Evolutionary conservation across 2,797 vertebrate genomes (phyloP), one percentile per base, ranked within the genome.

Genomic region (Trichosurus vulpecula): DNA sequence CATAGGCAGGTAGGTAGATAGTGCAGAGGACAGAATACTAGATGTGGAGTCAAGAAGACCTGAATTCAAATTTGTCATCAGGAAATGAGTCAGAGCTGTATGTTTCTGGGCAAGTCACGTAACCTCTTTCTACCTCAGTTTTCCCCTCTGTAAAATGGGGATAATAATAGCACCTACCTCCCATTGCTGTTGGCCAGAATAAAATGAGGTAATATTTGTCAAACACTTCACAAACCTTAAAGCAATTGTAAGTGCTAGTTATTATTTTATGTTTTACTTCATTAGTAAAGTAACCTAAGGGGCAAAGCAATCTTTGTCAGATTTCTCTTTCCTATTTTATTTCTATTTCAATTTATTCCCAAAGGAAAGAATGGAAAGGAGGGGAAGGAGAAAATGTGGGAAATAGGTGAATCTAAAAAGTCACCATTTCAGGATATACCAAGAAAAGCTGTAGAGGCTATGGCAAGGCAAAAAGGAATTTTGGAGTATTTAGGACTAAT

Each of bases 261-360:
- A 81, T 81, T 81, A 81, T 41, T 81, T 47, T 81, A 81, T 81
- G 74, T 29, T 41, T 22, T 54, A 93, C 27, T 89, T 96, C 58
- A 47, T 74, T 94, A 94, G 58, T 27, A 57, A n/a, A 52, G 52
- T 92, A 57, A 94, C 61, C 55, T 58, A 94, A 92, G 74, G 53
- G 93, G 52, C 47, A 53, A 52, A 35, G 30, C 90, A 52, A 90
- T 30, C 74, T 94, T 95, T 92, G 53, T 0, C 81, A 13, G 2
- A 25, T 74, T 27, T 91, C 29, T 13, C 14, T 74, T 74, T 93
- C 30, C 54, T 94, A 54, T 4, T 8, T 13, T 51, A 5, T 91
- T 93, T 54, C 74, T 66, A 91, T 93, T 58, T 61, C 55, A 61
- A 54, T 90, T 90, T 51, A 92, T 89, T 92, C 81, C 58, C 52